These are phyloP conservation scores for Apteryx owenii DNA, from an alignment of 2,113 vertebrate genomes.

Conservation along the genomic window DNA sequence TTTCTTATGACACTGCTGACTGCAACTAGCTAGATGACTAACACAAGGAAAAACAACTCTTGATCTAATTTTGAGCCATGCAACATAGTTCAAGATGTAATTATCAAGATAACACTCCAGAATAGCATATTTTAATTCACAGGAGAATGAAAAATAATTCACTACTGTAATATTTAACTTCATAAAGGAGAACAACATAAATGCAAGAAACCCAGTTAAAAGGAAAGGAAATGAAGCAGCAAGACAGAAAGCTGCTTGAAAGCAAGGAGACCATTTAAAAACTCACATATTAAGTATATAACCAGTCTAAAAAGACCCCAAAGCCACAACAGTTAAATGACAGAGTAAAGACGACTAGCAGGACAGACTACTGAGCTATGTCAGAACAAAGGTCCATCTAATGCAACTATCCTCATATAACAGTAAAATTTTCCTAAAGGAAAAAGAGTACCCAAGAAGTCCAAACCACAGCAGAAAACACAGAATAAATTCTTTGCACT, in stretches of 20 bases:
- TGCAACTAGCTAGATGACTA: background rate
- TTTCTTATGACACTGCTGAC: background rate
- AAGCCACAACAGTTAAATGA: background rate
- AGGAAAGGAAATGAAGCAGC: background rate
- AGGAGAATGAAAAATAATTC: background rate
- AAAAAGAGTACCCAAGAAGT: background rate
- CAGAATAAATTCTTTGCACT: background rate
- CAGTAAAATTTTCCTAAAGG: background rate
- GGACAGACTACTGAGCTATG: background rate
- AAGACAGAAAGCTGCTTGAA: background rate
- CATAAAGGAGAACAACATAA: background rate
- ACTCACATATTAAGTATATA: background rate
- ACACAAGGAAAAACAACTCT: background rate
- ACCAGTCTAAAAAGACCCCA: background rate
- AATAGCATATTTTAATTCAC: background rate
- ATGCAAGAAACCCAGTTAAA: background rate
- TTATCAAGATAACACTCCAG: background rate
- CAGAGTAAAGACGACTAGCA: background rate
- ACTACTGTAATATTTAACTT: background rate
- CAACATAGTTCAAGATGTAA: background rate
- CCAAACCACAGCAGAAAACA: background rate
- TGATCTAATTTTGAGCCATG: background rate
- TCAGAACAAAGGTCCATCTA: background rate
- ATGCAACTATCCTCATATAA: background rate
- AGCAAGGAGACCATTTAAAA: background rate